phyloP scores from a whole-genome alignment of 2,888 invertebrate genomes.

The Habrosyne pyritoides region DNA sequence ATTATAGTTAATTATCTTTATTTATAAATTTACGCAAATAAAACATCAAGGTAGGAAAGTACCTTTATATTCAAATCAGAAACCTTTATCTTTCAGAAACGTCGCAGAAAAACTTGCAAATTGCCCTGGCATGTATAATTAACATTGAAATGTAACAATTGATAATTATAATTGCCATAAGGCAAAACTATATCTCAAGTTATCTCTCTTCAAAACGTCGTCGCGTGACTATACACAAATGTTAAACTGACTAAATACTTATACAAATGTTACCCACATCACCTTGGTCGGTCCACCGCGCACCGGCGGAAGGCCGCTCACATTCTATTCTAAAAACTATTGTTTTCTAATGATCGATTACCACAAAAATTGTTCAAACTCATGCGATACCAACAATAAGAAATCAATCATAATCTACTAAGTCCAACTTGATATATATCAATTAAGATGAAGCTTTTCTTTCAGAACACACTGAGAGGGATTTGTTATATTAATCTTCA shows the following conservation, averaged over 20 bases:
- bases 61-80: too few species aligned
- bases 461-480: slow-evolving; percentile 14
- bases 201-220: background rate
- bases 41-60: too few species aligned
- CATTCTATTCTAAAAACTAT: slow-evolving; percentile 53
- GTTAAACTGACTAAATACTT: slow-evolving; percentile 27
- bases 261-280: slow-evolving; percentile 24
- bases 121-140: background rate
- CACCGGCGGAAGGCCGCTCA: slow-evolving; percentile 49
- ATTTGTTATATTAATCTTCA: slow-evolving; percentile 16
- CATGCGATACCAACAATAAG: slow-evolving; percentile 22
- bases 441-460: slow-evolving; percentile 22
- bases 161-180: background rate
- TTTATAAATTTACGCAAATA: too few species aligned
- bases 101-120: background rate
- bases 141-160: background rate
- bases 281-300: slow-evolving; percentile 51
- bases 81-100: background rate
- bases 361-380: slow-evolving; percentile 22
- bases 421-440: slow-evolving; percentile 18
- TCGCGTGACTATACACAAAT: slow-evolving; percentile 26
- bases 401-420: slow-evolving; percentile 24
- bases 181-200: background rate
- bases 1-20: background rate
- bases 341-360: slow-evolving; percentile 45